Evolutionary conservation across 2,888 invertebrate genomes (phyloP).

Genomic region (Dioctria rufipes): DNA sequence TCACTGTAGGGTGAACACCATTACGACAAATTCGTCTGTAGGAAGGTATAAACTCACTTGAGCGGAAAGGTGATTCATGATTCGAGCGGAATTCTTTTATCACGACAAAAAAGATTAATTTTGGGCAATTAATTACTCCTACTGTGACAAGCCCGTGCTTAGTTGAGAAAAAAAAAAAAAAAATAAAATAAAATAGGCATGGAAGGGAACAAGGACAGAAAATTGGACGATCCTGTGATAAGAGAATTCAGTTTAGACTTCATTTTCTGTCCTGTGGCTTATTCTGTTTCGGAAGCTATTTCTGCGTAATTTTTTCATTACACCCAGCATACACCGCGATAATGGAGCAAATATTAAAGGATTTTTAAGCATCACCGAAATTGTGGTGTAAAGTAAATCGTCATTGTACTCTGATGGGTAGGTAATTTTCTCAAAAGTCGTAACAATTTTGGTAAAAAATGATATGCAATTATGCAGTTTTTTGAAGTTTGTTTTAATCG

Average conservation of each 20-base stretch:
- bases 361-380: not conserved
- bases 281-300: not conserved
- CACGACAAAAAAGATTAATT: not conserved
- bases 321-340: not conserved
- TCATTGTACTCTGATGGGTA: not conserved
- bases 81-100: not conserved
- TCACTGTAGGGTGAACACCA: not conserved
- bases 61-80: not conserved
- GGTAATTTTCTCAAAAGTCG: too few species aligned
- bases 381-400: not conserved
- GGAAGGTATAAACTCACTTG: not conserved
- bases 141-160: not conserved
- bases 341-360: not conserved
- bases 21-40: not conserved
- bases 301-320: not conserved
- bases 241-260: not conserved
- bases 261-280: not conserved
- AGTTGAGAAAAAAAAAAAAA: not conserved
- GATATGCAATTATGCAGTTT: too few species aligned
- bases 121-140: slow-evolving; percentile 3
- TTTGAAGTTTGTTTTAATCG: too few species aligned
- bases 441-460: too few species aligned
- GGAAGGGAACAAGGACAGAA: not conserved
- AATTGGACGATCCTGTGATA: not conserved
- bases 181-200: not conserved